Evolutionary conservation across 2,888 invertebrate genomes (phyloP), one percentile per base, ranked within the genome.

Genomic region (Dryocosmus kuriphilus): DNA sequence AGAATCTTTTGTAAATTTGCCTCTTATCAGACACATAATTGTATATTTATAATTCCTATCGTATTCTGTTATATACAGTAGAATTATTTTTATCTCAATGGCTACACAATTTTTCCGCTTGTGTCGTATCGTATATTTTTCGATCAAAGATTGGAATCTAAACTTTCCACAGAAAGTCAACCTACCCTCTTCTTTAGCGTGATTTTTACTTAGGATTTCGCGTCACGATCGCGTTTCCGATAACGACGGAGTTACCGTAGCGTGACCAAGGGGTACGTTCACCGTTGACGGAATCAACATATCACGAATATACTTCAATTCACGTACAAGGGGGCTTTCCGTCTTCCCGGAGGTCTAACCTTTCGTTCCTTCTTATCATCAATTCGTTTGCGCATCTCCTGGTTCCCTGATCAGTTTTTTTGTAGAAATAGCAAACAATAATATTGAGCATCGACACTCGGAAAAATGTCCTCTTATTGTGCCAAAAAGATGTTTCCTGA

Each of bases 141-240:
- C 38, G 41, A 67, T 67, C 65, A 67, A 67, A 41, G 41, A 67
- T 19, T 67, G 41, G 27, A 67, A 67, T 67, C 65, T 67, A 24
- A 67, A 67, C 41, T 46, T 67, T 46, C 19, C 19, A 41, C 41
- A 27, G 65, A 41, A 65, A 65, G 65, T 41, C 38, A 38, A 65
- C 22, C 65, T 24, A 27, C 65, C 65, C 65, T 65, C 65, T 35
- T 32, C 27, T 62, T 62, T 38, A 24, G 41, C 38, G 19, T 67
- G 65, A 67, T 67, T 67, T 67, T 67, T 46, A 67, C 65, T 67
- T 67, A 46, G 24, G 65, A 67, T 24, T 67, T 67, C 65, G 41
- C 41, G 65, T 67, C 65, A 67, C 65, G 65, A 67, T 67, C 65
- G 41, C 65, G 65, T 67, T 41, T 67, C 41, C 41, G 65, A 67